Conservation (phyloP, 2,113 vertebrate species). For the Semnopithecus entellus region DNA sequence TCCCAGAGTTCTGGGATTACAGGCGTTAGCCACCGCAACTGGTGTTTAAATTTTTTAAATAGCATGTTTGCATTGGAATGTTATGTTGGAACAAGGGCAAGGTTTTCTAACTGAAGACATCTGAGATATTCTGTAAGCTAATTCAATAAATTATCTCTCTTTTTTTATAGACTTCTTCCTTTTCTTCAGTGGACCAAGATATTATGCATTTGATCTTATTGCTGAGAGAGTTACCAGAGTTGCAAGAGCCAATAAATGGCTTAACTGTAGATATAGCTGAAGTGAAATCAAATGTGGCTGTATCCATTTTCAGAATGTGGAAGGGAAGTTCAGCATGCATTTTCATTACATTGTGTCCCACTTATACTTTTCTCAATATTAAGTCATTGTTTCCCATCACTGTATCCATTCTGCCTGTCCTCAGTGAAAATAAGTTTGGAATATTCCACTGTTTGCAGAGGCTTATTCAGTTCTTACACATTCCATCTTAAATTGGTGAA, state of each 20-base stretch:
- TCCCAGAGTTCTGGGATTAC: no score
- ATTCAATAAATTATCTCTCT: background rate
- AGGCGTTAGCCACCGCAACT: no score
- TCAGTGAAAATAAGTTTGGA: background rate
- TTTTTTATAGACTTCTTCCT: constrained; percentile 24
- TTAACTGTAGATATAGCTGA: constrained; percentile 82
- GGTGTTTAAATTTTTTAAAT: background rate
- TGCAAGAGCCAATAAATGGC: constrained; percentile 86
- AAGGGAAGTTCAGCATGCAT: background rate
- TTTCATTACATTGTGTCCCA: background rate
- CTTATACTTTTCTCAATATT: background rate
- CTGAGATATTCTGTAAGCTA: background rate
- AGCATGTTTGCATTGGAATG: background rate
- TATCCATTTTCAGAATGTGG: background rate
- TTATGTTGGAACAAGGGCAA: background rate
- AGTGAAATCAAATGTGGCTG: background rate
- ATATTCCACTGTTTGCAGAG: background rate
- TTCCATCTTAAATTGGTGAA: background rate
- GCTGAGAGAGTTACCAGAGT: constrained; percentile 66
- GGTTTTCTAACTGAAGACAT: background rate
- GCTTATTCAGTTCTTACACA: background rate
- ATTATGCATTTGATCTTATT: constrained; percentile 84
- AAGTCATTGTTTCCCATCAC: background rate
- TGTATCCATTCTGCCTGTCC: background rate
- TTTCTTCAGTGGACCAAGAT: constrained; percentile 75